Conservation (phyloP, 2,888 invertebrate species). For the Gisinianus flammeolus region DNA sequence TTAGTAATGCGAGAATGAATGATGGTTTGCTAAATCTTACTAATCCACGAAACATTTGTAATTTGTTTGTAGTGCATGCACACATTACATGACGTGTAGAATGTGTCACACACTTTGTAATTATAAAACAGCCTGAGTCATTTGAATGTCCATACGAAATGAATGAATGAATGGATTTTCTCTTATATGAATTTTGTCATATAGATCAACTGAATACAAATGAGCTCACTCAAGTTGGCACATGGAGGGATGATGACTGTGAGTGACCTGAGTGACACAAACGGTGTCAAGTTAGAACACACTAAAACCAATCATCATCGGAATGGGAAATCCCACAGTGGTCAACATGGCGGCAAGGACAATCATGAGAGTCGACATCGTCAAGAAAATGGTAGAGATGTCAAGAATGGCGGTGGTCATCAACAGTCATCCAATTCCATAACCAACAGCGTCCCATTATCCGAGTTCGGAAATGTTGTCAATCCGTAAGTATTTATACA, state of each 20-base stretch:
- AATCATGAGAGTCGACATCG: background rate
- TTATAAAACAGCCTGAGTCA: too few relatives aligned
- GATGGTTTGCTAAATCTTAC: too few relatives aligned
- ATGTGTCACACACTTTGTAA: too few relatives aligned
- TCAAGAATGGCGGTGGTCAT: conserved; percentile 21
- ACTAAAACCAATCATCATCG: background rate
- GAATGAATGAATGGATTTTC: too few relatives aligned
- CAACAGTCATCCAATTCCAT: background rate
- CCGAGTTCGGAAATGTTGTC: conserved; percentile 44
- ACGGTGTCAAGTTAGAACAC: background rate
- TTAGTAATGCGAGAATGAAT: too few relatives aligned
- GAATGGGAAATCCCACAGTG: conserved; percentile 4
- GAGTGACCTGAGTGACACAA: conserved; percentile 10
- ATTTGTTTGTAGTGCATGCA: too few relatives aligned
- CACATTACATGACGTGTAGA: too few relatives aligned
- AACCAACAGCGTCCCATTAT: conserved; percentile 15
- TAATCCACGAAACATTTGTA: too few relatives aligned
- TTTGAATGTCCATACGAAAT: too few relatives aligned
- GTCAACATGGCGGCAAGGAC: background rate
- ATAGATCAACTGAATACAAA: too few relatives aligned
- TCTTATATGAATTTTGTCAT: too few relatives aligned
- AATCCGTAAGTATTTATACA: conserved; percentile 43
- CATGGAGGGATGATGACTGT: conserved; percentile 44
- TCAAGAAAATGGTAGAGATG: background rate
- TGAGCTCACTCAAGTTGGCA: conserved; percentile 51